Percentiles rank a stretch among this genome's conserved stretches.
Conservation (phyloP, 1,140 invertebrate species). For the Armadillidium nasatum region DNA sequence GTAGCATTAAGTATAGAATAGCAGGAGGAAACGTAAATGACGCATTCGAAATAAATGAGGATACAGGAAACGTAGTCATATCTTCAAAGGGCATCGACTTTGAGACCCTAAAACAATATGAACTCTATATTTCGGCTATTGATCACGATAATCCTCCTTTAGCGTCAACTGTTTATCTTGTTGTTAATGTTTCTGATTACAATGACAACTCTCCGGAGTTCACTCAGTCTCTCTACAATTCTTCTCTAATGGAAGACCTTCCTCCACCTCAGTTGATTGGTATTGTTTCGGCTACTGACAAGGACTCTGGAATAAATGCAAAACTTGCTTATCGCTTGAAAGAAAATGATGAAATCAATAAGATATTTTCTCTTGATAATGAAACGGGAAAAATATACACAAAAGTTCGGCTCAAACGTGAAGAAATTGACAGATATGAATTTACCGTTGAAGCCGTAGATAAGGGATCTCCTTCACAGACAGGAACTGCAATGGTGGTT, state of each 20-base stretch:
- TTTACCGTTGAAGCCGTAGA: slow-evolving; percentile 81
- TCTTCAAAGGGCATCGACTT: slow-evolving; percentile 75
- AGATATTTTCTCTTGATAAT: slow-evolving; percentile 74
- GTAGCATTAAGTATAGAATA: slow-evolving; percentile 68
- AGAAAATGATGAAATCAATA: slow-evolving; percentile 52
- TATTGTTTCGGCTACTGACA: slow-evolving; percentile 74
- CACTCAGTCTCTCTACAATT: slow-evolving; percentile 72
- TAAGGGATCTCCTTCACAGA: slow-evolving; percentile 72
- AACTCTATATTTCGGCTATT: slow-evolving; percentile 87
- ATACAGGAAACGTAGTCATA: slow-evolving; percentile 71
- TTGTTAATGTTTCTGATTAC: slow-evolving; percentile 80
- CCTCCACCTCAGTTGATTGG: slow-evolving; percentile 69
- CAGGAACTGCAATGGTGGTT: slow-evolving; percentile 76
- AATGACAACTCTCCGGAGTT: slow-evolving; percentile 88
- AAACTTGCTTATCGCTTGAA: slow-evolving; percentile 71
- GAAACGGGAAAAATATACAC: slow-evolving; percentile 80
- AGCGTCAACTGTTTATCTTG: slow-evolving; percentile 62
- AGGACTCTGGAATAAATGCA: slow-evolving; percentile 81
- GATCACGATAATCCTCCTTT: slow-evolving; percentile 76
- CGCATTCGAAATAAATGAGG: slow-evolving; percentile 71
- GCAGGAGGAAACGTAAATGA: slow-evolving; percentile 86
- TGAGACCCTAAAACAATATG: slow-evolving; percentile 74
- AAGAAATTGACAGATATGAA: slow-evolving; percentile 75
- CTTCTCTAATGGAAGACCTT: slow-evolving; percentile 78
- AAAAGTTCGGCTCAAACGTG: slow-evolving; percentile 75